Conservation (phyloP, 2,113 vertebrate species). For the Sclerurus mexicanus region DNA sequence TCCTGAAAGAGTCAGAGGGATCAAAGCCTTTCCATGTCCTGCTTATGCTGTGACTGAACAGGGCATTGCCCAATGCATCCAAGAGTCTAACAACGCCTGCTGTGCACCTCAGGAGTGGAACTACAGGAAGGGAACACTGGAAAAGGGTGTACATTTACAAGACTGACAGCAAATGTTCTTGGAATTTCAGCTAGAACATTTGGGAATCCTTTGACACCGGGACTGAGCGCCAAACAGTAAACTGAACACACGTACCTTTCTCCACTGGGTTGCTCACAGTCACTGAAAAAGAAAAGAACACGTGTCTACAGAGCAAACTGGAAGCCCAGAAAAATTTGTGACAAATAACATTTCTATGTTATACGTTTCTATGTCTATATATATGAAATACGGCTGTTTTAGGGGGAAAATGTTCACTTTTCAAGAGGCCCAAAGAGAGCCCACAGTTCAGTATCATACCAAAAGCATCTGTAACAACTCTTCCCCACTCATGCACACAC, state of each 20-base stretch:
- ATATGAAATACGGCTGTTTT: background rate
- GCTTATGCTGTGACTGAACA: background rate
- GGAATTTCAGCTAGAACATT: background rate
- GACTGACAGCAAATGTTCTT: background rate
- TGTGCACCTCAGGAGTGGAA: rapidly evolving
- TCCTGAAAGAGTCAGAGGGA: background rate
- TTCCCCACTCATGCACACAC: background rate
- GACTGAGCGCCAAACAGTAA: background rate
- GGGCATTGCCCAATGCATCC: background rate
- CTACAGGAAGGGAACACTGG: background rate
- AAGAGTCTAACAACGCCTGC: background rate
- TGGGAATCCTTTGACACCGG: background rate
- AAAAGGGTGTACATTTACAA: background rate
- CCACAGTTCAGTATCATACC: background rate
- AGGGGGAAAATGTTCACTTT: background rate
- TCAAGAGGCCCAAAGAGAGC: background rate
- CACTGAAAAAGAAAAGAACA: constrained; percentile 74
- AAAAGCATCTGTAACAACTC: background rate
- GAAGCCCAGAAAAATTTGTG: background rate
- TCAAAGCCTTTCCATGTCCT: background rate
- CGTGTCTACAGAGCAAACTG: background rate
- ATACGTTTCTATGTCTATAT: too few species aligned
- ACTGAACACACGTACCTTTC: constrained; percentile 81
- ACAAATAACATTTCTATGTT: background rate
- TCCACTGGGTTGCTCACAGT: constrained; percentile 87